phyloP scores from a whole-genome alignment of 2,888 invertebrate genomes.

The Drosophila hamatofila region DNA sequence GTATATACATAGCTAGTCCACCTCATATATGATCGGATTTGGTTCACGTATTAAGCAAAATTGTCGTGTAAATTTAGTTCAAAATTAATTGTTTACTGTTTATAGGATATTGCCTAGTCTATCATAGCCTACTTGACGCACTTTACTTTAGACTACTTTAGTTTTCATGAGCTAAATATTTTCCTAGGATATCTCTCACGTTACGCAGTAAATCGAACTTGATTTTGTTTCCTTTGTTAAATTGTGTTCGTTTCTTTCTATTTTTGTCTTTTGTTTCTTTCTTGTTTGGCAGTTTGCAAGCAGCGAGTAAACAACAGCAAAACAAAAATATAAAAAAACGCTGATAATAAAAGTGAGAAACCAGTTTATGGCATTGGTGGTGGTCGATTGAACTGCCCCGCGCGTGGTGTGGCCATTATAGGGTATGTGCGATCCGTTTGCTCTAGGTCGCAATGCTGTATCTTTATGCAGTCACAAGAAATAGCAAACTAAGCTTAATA shows the following conservation, averaged over 20 bases:
- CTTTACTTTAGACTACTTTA: too few relatives aligned
- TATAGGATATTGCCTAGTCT: background rate
- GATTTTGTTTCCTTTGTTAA: conserved; percentile 12
- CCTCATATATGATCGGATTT: background rate
- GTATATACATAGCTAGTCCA: background rate
- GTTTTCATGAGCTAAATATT: background rate
- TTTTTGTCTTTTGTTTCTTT: conserved; percentile 13
- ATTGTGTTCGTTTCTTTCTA: conserved; percentile 7
- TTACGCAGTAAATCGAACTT: conserved; percentile 1
- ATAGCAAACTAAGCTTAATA: background rate
- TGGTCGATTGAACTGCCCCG: conserved; percentile 21
- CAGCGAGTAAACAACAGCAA: conserved; percentile 33
- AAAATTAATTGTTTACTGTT: background rate
- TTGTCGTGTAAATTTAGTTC: background rate
- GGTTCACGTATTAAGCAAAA: background rate
- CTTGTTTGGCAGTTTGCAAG: conserved; percentile 47
- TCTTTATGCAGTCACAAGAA: background rate
- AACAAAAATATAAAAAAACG: too few relatives aligned
- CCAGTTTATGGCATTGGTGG: conserved; percentile 56
- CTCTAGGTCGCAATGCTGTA: conserved; percentile 1
- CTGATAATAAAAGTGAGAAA: conserved; percentile 47
- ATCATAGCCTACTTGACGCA: background rate
- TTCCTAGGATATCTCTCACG: conserved; percentile 16
- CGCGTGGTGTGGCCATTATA: background rate
- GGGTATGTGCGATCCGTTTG: background rate